Base-by-base conservation (phyloP, 92 coral and sea anemone species). In the Epizoanthus scotinus region DNA sequence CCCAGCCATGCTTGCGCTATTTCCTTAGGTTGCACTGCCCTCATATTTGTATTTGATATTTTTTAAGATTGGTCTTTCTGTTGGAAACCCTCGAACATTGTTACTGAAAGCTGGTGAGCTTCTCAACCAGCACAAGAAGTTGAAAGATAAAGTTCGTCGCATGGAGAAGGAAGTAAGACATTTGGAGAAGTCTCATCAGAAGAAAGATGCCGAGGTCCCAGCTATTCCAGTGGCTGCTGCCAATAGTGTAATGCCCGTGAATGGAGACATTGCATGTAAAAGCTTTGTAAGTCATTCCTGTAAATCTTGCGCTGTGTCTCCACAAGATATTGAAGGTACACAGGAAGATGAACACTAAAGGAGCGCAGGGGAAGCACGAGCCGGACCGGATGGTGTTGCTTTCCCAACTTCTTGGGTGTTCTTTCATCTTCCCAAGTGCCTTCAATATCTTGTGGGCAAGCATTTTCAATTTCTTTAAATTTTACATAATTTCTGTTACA, bases 81-180 rank as follows among this genome's bases (percentile, higher is more conserved):
- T 91, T 6, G 88, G 83, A 42, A 92, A 91, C 20, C 97, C 97
- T 2, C 90, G 97, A 2, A 93, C 90, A 67, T 85, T 92, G 68
- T 85, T 92, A 36, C 71, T 90, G 77, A 92, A 92, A 63, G 97
- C 97, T 20, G 97, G 97, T 6, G 97, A 92, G 61, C 86, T 92
- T 57, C 88, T 92, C 12, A 84, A 89, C 50, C 90, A 92, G 20
- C 97, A 92, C 82, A 92, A 90, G 86, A 87, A 84, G 71, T 85
- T 92, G 42, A 92, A 92, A 50, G 94, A 92, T 67, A 90, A 70
- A 67, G 97, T 92, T 12, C 88, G 88, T 66, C 88, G 94, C 18
- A 73, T 87, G 50, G 97, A 92, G 72, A 92, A 85, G 78, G 97
- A 92, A 12, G 97, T 92, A n/a, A 90, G 84, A 78, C 79, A 89